Evolutionary conservation across 2,888 invertebrate species (phyloP).

Genomic region (Saturnia pavonia): DNA sequence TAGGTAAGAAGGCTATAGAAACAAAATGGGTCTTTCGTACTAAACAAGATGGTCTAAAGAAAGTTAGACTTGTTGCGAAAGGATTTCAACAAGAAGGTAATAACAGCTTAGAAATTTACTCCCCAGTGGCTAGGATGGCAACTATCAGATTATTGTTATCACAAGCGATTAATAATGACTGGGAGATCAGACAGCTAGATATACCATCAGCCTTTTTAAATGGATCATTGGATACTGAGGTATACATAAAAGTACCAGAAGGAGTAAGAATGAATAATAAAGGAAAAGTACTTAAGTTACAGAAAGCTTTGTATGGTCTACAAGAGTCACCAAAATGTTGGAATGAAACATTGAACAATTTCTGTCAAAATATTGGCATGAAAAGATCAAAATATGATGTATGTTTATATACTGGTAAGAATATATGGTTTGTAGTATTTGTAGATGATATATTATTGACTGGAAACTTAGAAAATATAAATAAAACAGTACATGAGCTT

Average conservation of each 20-base stretch:
- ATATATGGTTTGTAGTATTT: neutral
- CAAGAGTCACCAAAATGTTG: slow-evolving; percentile 26
- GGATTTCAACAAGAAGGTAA: neutral
- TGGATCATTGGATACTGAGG: slow-evolving; percentile 31
- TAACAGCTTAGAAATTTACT: neutral
- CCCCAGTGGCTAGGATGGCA: neutral
- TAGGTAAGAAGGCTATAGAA: neutral
- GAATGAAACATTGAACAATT: slow-evolving; percentile 25
- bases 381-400: neutral
- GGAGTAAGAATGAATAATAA: slow-evolving; percentile 18
- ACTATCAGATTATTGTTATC: neutral
- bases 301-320: slow-evolving; percentile 28
- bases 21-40: neutral
- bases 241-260: slow-evolving; percentile 30
- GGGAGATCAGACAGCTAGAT: neutral
- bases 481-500: neutral
- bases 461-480: neutral
- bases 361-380: neutral
- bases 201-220: slow-evolving; percentile 28
- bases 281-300: slow-evolving; percentile 24
- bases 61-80: neutral
- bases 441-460: neutral
- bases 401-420: neutral
- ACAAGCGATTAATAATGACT: neutral
- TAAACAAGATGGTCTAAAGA: neutral